phyloP scores from a whole-genome alignment of 1,140 invertebrate genomes.

The Eueides isabella region DNA sequence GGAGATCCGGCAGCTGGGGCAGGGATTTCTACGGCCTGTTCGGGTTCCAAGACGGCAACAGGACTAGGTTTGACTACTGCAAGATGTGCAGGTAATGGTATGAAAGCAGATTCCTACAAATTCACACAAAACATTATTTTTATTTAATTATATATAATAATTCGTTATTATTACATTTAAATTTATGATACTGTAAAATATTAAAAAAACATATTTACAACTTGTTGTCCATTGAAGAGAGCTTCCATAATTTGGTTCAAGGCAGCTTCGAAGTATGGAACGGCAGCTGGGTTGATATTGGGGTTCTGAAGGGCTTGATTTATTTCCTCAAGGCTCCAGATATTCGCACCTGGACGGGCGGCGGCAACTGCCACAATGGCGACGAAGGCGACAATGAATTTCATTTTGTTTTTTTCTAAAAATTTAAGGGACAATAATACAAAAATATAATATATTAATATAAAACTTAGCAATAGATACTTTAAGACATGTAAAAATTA shows the following conservation, averaged over 20 bases:
- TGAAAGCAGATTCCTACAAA: conserved; percentile 20
- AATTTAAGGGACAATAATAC: neutral
- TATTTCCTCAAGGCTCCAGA: conserved; percentile 53
- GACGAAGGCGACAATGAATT: conserved; percentile 54
- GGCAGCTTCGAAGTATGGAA: conserved; percentile 53
- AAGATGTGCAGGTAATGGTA: conserved; percentile 37
- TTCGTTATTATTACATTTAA: too few species aligned
- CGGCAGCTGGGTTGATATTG: conserved; percentile 48
- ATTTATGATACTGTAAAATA: too few species aligned
- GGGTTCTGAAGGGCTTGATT: conserved; percentile 51
- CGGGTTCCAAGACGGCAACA: conserved; percentile 24
- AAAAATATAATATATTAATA: neutral
- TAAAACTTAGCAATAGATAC: too few species aligned
- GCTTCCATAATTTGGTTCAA: conserved; percentile 54
- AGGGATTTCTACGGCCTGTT: conserved; percentile 20
- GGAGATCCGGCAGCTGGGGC: conserved; percentile 39
- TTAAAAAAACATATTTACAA: conserved; percentile 39
- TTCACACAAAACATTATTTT: neutral
- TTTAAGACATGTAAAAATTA: too few species aligned
- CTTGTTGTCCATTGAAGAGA: conserved; percentile 42
- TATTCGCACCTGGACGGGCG: conserved; percentile 35
- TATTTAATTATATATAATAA: neutral
- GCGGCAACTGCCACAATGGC: conserved; percentile 51
- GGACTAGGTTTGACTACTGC: conserved; percentile 2
- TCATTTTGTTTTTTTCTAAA: neutral